Percentiles rank a stretch among this genome's conserved stretches.
Conservation (phyloP, 2,113 vertebrate genomes). For the Alligator sinensis region DNA sequence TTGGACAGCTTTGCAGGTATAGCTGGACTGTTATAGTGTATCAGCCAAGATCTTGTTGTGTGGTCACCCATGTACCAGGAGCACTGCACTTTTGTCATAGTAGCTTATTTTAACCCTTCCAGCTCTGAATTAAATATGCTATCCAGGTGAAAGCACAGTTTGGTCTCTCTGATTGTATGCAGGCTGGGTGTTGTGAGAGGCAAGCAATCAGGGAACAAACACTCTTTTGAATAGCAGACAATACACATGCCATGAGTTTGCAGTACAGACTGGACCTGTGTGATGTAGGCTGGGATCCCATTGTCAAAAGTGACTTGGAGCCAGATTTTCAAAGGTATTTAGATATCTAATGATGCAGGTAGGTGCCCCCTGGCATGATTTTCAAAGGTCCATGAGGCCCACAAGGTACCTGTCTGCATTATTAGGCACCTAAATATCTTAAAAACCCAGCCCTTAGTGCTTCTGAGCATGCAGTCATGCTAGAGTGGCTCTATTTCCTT, state of each 20-base stretch:
- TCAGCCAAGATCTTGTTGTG: too few relatives aligned
- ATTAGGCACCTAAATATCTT: constrained; percentile 65
- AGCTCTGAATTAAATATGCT: too few relatives aligned
- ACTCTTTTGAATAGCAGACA: too few relatives aligned
- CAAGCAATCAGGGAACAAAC: too few relatives aligned
- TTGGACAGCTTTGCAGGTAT: too few relatives aligned
- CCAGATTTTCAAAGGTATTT: constrained; percentile 7
- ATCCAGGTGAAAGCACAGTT: too few relatives aligned
- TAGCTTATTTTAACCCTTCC: too few relatives aligned
- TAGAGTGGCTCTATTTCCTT: constrained; percentile 71
- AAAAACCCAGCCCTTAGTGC: constrained; percentile 60
- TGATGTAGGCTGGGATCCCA: not conserved
- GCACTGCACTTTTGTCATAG: too few relatives aligned
- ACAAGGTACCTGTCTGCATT: not conserved
- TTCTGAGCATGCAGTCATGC: constrained; percentile 65
- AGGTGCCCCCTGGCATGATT: not conserved
- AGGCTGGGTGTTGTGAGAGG: too few relatives aligned
- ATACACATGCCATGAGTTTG: not conserved
- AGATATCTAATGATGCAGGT: not conserved
- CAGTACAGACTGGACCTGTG: not conserved
- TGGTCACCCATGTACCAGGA: too few relatives aligned
- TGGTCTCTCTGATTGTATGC: too few relatives aligned
- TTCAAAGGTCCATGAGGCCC: not conserved
- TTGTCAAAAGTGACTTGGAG: not conserved
- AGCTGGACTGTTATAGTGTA: too few relatives aligned